A percentile compares a stretch with the other conserved stretches of the same genome.
These are phyloP conservation scores for Tadarida brasiliensis DNA, from an alignment of 2,797 vertebrate genomes.

Conservation along the genomic window DNA sequence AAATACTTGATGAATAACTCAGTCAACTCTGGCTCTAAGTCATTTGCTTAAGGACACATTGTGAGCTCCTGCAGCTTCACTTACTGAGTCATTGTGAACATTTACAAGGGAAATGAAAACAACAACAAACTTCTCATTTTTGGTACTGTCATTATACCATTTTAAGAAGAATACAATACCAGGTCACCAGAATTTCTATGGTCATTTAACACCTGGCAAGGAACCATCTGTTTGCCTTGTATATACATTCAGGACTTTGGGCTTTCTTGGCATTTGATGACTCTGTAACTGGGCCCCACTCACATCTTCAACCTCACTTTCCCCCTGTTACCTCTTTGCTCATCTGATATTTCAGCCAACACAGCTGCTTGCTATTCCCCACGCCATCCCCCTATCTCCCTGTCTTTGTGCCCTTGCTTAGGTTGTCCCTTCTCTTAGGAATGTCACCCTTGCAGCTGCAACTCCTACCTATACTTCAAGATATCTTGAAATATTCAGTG, in stretches of 20 bases:
- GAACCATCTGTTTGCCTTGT: background rate
- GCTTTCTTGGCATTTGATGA: background rate
- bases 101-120: background rate
- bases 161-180: background rate
- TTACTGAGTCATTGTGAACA: background rate
- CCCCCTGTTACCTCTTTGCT: background rate
- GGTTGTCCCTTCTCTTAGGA: background rate
- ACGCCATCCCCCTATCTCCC: background rate
- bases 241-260: background rate
- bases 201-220: background rate
- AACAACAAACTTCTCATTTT: background rate
- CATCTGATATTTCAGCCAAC: background rate
- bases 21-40: background rate
- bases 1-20: background rate
- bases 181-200: background rate
- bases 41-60: background rate
- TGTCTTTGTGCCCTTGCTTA: background rate
- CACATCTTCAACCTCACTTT: background rate
- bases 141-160: background rate
- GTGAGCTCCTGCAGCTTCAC: background rate
- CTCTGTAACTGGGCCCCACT: background rate
- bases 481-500: slow-evolving; percentile 1
- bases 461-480: slow-evolving; percentile 31
- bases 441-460: background rate
- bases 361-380: background rate